Percentiles rank a stretch among this genome's conserved stretches.
Conservation (phyloP, 2,113 vertebrate genomes). For the Protomyctophum bolini region DNA sequence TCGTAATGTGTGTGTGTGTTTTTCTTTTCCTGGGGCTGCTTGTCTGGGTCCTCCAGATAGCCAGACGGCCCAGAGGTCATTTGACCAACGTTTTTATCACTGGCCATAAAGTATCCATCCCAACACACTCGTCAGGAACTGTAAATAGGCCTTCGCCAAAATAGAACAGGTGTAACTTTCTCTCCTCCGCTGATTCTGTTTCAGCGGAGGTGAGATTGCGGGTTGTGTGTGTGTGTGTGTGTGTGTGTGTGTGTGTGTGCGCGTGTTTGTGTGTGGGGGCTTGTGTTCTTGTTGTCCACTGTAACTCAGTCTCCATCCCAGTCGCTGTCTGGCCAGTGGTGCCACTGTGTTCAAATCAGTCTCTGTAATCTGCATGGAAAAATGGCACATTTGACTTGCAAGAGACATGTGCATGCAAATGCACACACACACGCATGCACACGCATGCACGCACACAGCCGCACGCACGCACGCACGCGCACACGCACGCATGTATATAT, state of each 20-base stretch:
- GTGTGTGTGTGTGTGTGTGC: too few species aligned
- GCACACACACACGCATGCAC: background rate
- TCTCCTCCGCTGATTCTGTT: conserved; percentile 36
- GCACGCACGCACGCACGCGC: background rate
- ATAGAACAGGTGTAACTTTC: conserved; percentile 61
- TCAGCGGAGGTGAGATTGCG: conserved; percentile 31
- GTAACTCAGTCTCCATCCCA: conserved; percentile 1
- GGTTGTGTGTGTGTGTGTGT: conserved; percentile 9
- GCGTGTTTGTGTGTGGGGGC: too few species aligned
- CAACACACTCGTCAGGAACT: conserved; percentile 26
- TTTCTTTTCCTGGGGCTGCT: conserved; percentile 6
- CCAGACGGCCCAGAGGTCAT: conserved; percentile 56
- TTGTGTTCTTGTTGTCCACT: too few species aligned
- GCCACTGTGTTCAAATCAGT: background rate
- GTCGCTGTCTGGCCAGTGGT: background rate
- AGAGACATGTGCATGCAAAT: too few species aligned
- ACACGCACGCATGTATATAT: too few species aligned
- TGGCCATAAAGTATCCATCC: conserved; percentile 45
- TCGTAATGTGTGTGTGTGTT: background rate
- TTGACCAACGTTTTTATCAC: conserved; percentile 55
- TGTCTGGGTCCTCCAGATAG: conserved; percentile 36
- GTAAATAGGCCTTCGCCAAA: conserved; percentile 65
- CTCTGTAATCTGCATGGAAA: conserved; percentile 6
- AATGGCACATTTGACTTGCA: conserved; percentile 22
- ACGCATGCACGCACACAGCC: background rate